Evolutionary conservation across 2,113 vertebrate genomes (phyloP).

Genomic region (Leptodactylus fuscus): DNA sequence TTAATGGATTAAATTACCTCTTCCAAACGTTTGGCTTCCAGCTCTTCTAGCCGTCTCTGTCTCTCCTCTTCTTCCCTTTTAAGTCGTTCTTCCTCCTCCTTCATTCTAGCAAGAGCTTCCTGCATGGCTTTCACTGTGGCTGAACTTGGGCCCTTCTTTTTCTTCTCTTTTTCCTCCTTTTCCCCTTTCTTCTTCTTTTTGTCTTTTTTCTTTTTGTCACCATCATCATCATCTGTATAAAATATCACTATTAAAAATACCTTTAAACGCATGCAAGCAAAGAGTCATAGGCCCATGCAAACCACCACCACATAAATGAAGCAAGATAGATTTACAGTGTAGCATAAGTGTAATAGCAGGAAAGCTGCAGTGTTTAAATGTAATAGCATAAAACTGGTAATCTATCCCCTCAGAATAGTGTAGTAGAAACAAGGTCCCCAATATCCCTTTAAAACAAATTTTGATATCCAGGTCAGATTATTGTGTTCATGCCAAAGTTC

Average conservation of each 20-base stretch:
- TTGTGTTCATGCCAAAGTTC: not conserved
- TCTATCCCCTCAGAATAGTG: too few species aligned
- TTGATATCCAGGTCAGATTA: too few species aligned
- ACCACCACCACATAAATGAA: too few species aligned
- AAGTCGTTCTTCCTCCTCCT: slow-evolving; percentile 93
- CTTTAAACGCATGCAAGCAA: not conserved
- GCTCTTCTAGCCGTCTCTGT: slow-evolving; percentile 83
- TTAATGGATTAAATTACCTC: slow-evolving; percentile 82
- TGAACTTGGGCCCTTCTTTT: slow-evolving; percentile 97
- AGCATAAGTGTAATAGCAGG: not conserved
- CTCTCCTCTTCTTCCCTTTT: slow-evolving; percentile 91
- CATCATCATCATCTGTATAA: slow-evolving; percentile 79
- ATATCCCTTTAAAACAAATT: too few species aligned
- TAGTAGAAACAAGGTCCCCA: too few species aligned
- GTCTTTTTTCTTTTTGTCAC: slow-evolving; percentile 94
- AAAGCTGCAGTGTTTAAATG: not conserved
- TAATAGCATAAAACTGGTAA: too few species aligned
- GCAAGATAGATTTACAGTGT: not conserved
- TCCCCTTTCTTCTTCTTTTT: slow-evolving; percentile 93
- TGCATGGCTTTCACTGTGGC: slow-evolving; percentile 97
- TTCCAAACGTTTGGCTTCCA: slow-evolving; percentile 89
- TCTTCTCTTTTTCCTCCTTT: slow-evolving; percentile 87
- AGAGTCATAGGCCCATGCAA: not conserved
- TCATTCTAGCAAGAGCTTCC: slow-evolving; percentile 92
- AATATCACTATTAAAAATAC: not conserved